Evolutionary conservation across 2,797 vertebrate genomes (phyloP).

Genomic region (Enteromius trimaculatus): DNA sequence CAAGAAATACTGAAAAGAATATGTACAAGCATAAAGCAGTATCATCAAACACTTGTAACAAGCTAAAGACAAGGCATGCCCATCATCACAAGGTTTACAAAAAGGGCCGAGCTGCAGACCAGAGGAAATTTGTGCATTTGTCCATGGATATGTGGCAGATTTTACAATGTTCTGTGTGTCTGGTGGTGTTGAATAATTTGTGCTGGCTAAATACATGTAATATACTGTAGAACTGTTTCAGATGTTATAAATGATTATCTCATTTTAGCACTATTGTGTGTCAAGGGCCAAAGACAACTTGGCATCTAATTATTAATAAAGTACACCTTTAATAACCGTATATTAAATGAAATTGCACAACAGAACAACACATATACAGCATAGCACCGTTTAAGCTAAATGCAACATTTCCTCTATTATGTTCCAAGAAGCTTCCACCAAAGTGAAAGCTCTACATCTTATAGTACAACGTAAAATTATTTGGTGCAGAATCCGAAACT

Average conservation of each 20-base stretch:
- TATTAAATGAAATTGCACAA: slow-evolving; percentile 35
- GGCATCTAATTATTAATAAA: slow-evolving; percentile 23
- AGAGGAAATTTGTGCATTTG: slow-evolving; percentile 33
- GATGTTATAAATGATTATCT: slow-evolving; percentile 12
- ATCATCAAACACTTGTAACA: slow-evolving; percentile 68
- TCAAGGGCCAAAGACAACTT: slow-evolving; percentile 12
- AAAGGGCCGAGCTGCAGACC: slow-evolving; percentile 52
- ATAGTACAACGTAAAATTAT: slow-evolving; percentile 56
- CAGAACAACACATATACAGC: slow-evolving; percentile 59
- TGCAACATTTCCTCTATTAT: slow-evolving; percentile 56
- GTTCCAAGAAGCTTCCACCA: slow-evolving; percentile 70
- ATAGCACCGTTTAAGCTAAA: slow-evolving; percentile 72
- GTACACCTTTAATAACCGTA: slow-evolving; percentile 21
- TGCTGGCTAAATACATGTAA: slow-evolving; percentile 25
- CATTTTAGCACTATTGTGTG: background rate
- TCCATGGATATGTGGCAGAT: slow-evolving; percentile 19
- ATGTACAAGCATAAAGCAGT: slow-evolving; percentile 70
- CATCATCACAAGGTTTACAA: slow-evolving; percentile 68
- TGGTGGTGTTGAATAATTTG: slow-evolving; percentile 7
- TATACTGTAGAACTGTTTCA: slow-evolving; percentile 21
- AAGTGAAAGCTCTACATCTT: slow-evolving; percentile 61
- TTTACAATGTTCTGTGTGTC: slow-evolving; percentile 16
- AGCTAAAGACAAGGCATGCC: slow-evolving; percentile 74
- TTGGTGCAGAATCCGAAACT: slow-evolving; percentile 48
- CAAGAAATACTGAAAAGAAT: slow-evolving; percentile 72